phyloP scores from a whole-genome alignment of 2,888 invertebrate genomes.

The Onchidella celtica region DNA sequence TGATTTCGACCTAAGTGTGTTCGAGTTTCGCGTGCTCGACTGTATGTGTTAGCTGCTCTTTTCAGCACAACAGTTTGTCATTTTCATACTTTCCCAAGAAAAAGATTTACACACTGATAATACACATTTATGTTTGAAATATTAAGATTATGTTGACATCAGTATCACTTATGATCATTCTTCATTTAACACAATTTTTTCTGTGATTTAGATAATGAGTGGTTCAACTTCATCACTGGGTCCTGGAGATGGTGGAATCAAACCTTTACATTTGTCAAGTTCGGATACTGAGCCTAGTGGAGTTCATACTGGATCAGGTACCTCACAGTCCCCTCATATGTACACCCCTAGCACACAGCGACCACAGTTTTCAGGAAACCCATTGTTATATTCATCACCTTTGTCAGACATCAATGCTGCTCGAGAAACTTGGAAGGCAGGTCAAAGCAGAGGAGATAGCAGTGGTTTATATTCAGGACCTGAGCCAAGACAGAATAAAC shows the following conservation, averaged over 20 bases:
- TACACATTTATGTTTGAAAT: too few relatives aligned
- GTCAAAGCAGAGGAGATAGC: not conserved
- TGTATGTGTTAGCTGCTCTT: too few relatives aligned
- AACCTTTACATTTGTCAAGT: conserved; percentile 40
- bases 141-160: too few relatives aligned
- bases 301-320: conserved; percentile 6
- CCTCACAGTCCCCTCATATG: conserved; percentile 30
- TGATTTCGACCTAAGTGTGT: too few relatives aligned
- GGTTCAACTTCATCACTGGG: not conserved
- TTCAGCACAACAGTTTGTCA: too few relatives aligned
- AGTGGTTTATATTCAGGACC: not conserved
- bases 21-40: too few relatives aligned
- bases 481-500: not conserved
- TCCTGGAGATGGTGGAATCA: not conserved
- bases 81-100: too few relatives aligned
- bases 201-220: conserved; percentile 13
- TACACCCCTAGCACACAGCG: conserved; percentile 40
- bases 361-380: conserved; percentile 46
- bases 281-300: conserved; percentile 32
- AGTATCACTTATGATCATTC: too few relatives aligned
- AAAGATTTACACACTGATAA: too few relatives aligned
- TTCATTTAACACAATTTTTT: too few relatives aligned
- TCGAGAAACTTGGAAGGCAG: too few relatives aligned
- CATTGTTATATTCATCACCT: conserved; percentile 45
- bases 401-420: conserved; percentile 18